Evolutionary conservation across 2,888 invertebrate genomes (phyloP), one percentile per base, ranked within the genome.

Genomic region (Coelogynopora nodosa): DNA sequence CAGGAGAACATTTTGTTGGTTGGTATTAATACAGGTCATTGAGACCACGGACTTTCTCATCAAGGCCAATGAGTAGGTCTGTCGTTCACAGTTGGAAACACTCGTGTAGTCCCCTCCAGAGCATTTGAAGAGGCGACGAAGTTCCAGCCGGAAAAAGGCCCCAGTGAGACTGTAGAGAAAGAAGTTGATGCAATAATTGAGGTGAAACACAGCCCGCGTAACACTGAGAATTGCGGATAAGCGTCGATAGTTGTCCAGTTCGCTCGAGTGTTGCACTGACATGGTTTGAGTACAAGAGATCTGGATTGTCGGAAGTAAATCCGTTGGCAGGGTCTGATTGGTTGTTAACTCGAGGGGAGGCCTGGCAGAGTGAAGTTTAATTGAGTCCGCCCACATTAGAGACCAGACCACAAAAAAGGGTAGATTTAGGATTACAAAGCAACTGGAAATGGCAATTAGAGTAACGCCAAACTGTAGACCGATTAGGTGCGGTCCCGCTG

Each of bases 101-200:
- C 80, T 80, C n/a, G 26, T 27, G 26, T 27, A 27, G 26, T 80
- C n/a, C 80, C 23, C 80, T n/a, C 80, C 28, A 10, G 80, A 26
- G 80, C 85, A 67, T 13, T 82, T 27, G 67, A 89, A 89, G 49
- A 89, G 84, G 86, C 88, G 87, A 23, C 88, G 88, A 67, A 90
- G 88, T 86, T 90, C 90, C 2, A 88, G 88, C 23, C 91, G 88
- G 88, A 91, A 91, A 87, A 90, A 90, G 18, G 90, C 89, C 0
- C 90, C 90, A 0, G 90, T 90, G 29, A 91, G 89, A 87, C 89
- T 89, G 86, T 90, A 91, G 67, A 91, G 88, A 88, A 91, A 90
- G 86, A 91, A 91, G 88, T 91, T 91, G 28, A 90, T 88, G 86
- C 90, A 90, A 87, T 90, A 91, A 88, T 91, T 91, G 87, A 90